Evolutionary conservation across 2,888 invertebrate species (phyloP).

Genomic region (Hypselothyrea guttata): DNA sequence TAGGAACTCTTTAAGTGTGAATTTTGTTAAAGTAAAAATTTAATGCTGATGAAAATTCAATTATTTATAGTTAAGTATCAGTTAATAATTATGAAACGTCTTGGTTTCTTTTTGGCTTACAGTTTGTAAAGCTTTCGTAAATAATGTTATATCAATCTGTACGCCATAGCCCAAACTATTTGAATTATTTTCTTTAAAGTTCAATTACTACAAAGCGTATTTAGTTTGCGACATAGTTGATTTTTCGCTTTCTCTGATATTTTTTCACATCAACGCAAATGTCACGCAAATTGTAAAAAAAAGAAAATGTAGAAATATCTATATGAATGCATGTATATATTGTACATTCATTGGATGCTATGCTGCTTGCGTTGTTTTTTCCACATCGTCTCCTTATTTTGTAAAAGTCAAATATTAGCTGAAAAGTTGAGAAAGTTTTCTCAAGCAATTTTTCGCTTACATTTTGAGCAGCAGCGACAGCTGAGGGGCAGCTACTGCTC

Average conservation of each 20-base stretch:
- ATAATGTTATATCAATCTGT: too few species aligned
- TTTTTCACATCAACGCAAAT: slow-evolving; percentile 63
- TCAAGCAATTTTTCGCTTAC: slow-evolving; percentile 77
- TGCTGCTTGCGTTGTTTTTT: slow-evolving; percentile 66
- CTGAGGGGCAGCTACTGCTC: slow-evolving; percentile 10
- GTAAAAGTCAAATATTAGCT: slow-evolving; percentile 79
- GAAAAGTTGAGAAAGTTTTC: slow-evolving; percentile 80
- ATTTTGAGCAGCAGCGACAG: slow-evolving; percentile 53
- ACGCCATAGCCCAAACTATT: too few species aligned
- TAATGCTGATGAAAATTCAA: too few species aligned
- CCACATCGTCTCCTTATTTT: slow-evolving; percentile 74
- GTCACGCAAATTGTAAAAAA: slow-evolving; percentile 68
- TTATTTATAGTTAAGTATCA: too few species aligned
- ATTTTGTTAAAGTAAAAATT: too few species aligned
- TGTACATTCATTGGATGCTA: slow-evolving; percentile 35
- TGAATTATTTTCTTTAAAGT: too few species aligned
- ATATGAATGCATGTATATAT: slow-evolving; percentile 36
- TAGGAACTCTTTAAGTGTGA: too few species aligned
- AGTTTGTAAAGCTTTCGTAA: too few species aligned
- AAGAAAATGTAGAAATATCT: slow-evolving; percentile 38
- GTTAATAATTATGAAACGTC: too few species aligned
- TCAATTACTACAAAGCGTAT: too few species aligned
- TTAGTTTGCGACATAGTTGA: too few species aligned
- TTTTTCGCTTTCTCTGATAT: slow-evolving; percentile 2
- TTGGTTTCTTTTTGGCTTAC: too few species aligned